Percentiles rank a stretch among this genome's conserved stretches.
Evolutionary conservation across 2,888 invertebrate genomes (phyloP).

Genomic region (Tholera decimalis): DNA sequence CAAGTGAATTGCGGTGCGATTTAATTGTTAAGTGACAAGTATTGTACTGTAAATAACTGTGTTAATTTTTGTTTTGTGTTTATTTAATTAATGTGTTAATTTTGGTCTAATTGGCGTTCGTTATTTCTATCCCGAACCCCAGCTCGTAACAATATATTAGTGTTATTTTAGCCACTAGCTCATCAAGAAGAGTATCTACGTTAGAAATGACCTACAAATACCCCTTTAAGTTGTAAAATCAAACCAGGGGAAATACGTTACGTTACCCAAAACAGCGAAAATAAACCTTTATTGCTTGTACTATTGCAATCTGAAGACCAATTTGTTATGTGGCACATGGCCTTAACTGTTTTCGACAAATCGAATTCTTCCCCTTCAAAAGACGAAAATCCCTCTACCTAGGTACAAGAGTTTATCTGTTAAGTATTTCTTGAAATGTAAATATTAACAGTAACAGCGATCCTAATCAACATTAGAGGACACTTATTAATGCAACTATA

Average conservation of each 20-base stretch:
- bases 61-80: too few species aligned
- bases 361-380: constrained; percentile 6
- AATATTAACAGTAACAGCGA: not conserved
- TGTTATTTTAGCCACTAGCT: too few species aligned
- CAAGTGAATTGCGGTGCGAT: too few species aligned
- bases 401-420: not conserved
- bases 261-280: constrained; percentile 15
- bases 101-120: too few species aligned
- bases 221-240: constrained; percentile 23
- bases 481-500: constrained; percentile 18
- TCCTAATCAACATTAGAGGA: constrained; percentile 19
- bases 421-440: not conserved
- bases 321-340: constrained; percentile 48
- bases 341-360: constrained; percentile 22
- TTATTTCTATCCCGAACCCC: too few species aligned
- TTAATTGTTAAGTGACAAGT: too few species aligned
- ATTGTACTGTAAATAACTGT: too few species aligned
- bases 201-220: not conserved
- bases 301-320: constrained; percentile 36
- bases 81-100: too few species aligned
- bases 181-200: too few species aligned
- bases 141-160: too few species aligned
- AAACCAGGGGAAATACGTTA: constrained; percentile 17
- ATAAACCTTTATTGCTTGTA: constrained; percentile 38
- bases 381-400: not conserved